Evolutionary conservation across 1,140 invertebrate species (phyloP), one percentile per base, ranked within the genome.

Genomic region (Trichomalopsis sarcophagae): DNA sequence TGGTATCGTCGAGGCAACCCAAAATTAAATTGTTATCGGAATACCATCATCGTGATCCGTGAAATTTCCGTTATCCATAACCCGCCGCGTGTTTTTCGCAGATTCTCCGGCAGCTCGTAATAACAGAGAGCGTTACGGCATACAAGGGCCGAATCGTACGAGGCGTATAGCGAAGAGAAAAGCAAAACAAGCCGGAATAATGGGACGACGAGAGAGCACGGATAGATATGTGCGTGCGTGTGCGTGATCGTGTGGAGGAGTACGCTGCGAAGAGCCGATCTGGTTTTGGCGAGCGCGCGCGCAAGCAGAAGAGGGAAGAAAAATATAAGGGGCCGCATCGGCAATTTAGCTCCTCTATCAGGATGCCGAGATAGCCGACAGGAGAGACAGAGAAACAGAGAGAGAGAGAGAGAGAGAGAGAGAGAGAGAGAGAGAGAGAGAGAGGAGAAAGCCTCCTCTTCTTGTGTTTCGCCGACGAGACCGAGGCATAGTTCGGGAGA

Each of bases 271-370:
- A 80, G 73, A 80, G 77, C 17, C 77, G 69, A 85, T 81, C 78
- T 81, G 78, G 78, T 85, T 85, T 79, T 85, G 68, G 33, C 73
- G 36, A 11, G 55, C n/a, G 33, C 55, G 23, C 5, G 55, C n/a
- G 62, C 40, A 27, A 27, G 27, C 1, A 44, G 86, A 79, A 87
- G 86, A 82, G 84, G 66, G 83, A 84, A 85, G 79, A 81, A 85
- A 85, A 85, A 76, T 73, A 81, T n/a, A 23, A 84, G 77, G 69
- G 69, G 23, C 74, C 71, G 47, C 30, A 14, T n/a, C 23, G 79
- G 84, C 77, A 85, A 85, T 85, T 85, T 85, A 81, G 79, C 80
- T 85, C 73, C 73, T 85, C 78, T 85, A 85, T 85, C 84, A 55
- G 85, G 76, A 86, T 79, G 50, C 47, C 80, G 40, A 33, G 47